These are phyloP conservation scores for Spatula versicolor DNA, from an alignment of 2,797 vertebrate genomes.

Conservation along the genomic window DNA sequence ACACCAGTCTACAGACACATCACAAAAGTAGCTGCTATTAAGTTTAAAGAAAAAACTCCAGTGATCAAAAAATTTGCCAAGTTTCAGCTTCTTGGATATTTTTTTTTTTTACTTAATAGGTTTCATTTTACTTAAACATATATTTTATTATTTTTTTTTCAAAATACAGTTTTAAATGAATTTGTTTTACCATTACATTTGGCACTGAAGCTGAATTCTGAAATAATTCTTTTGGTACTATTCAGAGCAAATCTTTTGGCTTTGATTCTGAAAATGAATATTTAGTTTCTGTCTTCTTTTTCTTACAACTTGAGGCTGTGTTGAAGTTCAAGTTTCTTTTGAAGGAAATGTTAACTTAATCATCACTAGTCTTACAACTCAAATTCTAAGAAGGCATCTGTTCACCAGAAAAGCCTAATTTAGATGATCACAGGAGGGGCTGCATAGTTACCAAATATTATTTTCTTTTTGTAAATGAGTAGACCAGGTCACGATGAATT, in stretches of 20 bases:
- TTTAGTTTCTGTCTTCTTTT: background rate
- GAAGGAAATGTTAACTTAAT: background rate
- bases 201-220: constrained; percentile 9
- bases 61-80: constrained; percentile 38
- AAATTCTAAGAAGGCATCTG: background rate
- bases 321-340: constrained; percentile 30
- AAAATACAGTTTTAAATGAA: constrained; percentile 9
- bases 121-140: background rate
- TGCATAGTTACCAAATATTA: constrained; percentile 56
- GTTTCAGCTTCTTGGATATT: background rate
- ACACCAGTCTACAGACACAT: background rate
- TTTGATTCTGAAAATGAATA: background rate
- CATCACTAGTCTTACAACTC: background rate
- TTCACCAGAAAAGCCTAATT: constrained; percentile 6
- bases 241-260: background rate
- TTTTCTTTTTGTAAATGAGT: constrained; percentile 59
- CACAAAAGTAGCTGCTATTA: background rate
- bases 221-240: background rate
- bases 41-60: background rate
- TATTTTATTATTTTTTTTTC: background rate
- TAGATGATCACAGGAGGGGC: background rate
- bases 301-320: background rate
- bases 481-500: constrained; percentile 43
- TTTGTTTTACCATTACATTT: constrained; percentile 32
- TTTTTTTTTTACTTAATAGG: background rate